Percentiles rank a stretch among this genome's conserved stretches.
Evolutionary conservation across 2,888 invertebrate species (phyloP).

Genomic region (Epirrita christyi): DNA sequence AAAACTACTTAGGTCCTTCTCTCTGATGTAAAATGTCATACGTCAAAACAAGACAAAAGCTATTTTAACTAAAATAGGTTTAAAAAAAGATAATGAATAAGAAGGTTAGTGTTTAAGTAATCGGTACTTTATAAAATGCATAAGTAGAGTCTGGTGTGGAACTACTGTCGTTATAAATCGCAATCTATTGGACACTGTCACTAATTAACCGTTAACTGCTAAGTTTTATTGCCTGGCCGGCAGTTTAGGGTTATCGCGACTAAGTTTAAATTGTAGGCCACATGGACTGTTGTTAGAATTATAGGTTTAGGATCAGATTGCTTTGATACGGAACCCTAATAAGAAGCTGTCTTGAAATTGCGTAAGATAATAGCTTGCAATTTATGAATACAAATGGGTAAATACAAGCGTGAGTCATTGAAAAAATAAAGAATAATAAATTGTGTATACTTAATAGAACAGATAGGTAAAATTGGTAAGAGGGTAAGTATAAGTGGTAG

Average conservation of each 20-base stretch:
- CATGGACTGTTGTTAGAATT: slow-evolving; percentile 66
- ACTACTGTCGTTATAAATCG: slow-evolving; percentile 58
- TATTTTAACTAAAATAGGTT: no score
- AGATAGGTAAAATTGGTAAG: no score
- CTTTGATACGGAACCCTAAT: slow-evolving; percentile 25
- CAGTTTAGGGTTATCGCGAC: slow-evolving; percentile 71
- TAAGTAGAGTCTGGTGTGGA: slow-evolving; percentile 19
- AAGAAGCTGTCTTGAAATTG: slow-evolving; percentile 1
- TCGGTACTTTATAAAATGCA: background rate
- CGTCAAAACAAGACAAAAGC: no score
- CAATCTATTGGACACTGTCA: slow-evolving; percentile 66
- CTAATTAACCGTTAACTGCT: slow-evolving; percentile 78
- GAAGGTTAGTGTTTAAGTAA: no score
- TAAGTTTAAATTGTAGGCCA: slow-evolving; percentile 73
- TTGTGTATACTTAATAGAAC: no score
- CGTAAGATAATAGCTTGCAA: background rate
- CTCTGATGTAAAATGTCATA: no score
- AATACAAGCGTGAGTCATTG: no score
- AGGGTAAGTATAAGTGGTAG: no score
- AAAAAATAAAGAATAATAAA: no score
- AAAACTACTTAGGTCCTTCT: no score
- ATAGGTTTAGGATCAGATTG: slow-evolving; percentile 54
- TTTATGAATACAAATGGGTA: background rate
- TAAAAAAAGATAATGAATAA: no score
- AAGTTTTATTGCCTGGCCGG: slow-evolving; percentile 65